phyloP scores from a whole-genome alignment of 2,113 vertebrate genomes.

The Chinchilla lanigera region DNA sequence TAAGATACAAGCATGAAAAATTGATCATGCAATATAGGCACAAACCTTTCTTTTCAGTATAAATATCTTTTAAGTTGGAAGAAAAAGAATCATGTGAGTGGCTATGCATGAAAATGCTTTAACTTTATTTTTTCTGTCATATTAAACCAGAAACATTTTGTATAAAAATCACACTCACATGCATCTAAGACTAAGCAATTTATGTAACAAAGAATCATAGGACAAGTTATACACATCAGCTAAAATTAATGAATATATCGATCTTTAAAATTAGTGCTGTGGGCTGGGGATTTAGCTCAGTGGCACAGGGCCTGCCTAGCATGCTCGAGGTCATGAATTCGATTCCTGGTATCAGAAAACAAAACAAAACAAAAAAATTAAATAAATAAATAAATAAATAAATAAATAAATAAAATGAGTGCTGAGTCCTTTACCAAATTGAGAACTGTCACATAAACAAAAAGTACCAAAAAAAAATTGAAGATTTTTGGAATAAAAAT shows the following conservation, averaged over 20 bases:
- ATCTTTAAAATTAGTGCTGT: background rate
- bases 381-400: too few relatives aligned
- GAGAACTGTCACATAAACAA: accelerated
- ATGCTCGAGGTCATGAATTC: too few relatives aligned
- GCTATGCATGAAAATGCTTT: background rate
- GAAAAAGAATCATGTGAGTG: background rate
- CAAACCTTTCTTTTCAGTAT: background rate
- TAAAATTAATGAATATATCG: background rate
- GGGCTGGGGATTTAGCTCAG: too few relatives aligned
- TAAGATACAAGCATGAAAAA: too few relatives aligned
- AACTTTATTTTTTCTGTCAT: background rate
- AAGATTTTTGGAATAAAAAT: background rate
- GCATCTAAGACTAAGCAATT: background rate
- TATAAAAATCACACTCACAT: background rate
- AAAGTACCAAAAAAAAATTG: background rate
- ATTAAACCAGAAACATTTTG: background rate
- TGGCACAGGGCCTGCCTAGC: too few relatives aligned
- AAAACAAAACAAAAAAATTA: too few relatives aligned
- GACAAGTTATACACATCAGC: background rate
- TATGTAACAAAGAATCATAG: background rate
- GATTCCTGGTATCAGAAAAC: too few relatives aligned
- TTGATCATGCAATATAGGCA: too few relatives aligned
- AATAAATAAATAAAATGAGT: too few relatives aligned
- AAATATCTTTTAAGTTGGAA: background rate
- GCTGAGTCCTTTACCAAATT: background rate